A percentile compares a stretch with the other conserved stretches of the same genome.
Evolutionary conservation across 2,113 vertebrate genomes (phyloP).

Genomic region (Leucopsar rothschildi): DNA sequence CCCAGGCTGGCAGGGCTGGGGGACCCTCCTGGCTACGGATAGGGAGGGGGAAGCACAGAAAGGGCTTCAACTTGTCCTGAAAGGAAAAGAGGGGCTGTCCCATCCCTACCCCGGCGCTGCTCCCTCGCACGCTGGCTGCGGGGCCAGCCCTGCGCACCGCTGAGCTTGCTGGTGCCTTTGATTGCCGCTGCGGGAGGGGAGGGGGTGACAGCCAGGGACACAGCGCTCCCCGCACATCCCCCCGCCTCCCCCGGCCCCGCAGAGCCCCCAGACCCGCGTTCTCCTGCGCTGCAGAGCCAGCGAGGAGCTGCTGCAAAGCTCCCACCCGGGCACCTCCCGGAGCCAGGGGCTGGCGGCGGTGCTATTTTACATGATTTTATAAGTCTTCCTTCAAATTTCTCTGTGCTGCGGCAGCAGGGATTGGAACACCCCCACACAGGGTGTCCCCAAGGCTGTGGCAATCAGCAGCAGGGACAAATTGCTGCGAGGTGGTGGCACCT

Average conservation of each 20-base stretch:
- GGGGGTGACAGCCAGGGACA: accelerated
- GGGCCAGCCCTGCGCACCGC: neutral
- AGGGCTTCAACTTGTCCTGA: neutral
- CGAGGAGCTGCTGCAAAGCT: neutral
- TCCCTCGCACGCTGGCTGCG: accelerated
- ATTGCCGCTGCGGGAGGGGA: neutral
- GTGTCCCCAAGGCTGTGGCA: neutral
- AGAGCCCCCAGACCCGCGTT: neutral
- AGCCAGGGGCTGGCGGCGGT: conserved; percentile 1
- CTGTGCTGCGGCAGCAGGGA: neutral
- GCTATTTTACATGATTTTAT: conserved; percentile 11
- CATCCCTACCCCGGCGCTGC: neutral
- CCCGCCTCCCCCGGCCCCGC: neutral
- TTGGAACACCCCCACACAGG: accelerated
- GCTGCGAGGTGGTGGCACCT: neutral
- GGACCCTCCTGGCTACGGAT: neutral
- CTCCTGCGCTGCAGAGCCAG: neutral
- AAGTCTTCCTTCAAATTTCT: conserved; percentile 1
- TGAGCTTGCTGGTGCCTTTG: conserved; percentile 1
- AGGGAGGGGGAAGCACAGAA: neutral
- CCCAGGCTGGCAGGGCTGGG: neutral
- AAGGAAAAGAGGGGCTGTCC: neutral
- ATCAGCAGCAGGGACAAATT: neutral
- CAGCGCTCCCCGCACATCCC: neutral
- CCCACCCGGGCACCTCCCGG: neutral